Base-by-base conservation (phyloP, 2,797 vertebrate species). In the Spatula clypeata region DNA sequence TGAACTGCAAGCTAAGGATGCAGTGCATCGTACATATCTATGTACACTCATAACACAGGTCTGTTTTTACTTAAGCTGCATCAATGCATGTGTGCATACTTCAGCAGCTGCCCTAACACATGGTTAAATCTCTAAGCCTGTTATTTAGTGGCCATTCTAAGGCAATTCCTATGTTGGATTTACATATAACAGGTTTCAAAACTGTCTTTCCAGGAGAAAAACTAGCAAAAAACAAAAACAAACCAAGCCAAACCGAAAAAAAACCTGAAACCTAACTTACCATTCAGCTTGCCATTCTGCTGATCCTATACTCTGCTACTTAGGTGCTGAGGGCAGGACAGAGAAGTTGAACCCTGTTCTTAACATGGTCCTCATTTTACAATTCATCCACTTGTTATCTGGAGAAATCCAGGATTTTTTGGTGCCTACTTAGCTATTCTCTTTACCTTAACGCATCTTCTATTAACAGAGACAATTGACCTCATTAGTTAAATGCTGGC, bases 21-120 rank as follows among this genome's bases (percentile, higher is more conserved):
- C 2, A 14, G 6, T 19, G 6, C 14, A 34, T 34, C 14, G 2
- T n/a, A 42, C 2, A 1, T 2, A 36, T 12, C 40, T 40, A 8
- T 32, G 32, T 24, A n/a, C 13, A 40, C 19, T 42, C 40, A 27
- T 8, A 31, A 1, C 11, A 24, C 34, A 45, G 24, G 29, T 24
- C 54, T 74, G 2, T 51, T 51, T 34, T 38, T 21, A 1, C 2
- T 36, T n/a, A 3, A 29, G n/a, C 18, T 6, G 5, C 8, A 7
- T 9, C 23, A 36, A 17, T 9, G 53, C 31, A 12, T 1, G 2
- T 3, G 7, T 16, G n/a, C 13, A 29, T n/a, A 12, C 12, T 2
- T 0, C 4, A 53, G n/a, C 5, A 74, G 8, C 34, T 61, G 55
- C 49, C 32, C 51, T 66, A 45, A 53, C 17, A 38, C 13, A 5